Conservation (phyloP, 2,888 invertebrate genomes). For the Sylvicola cinctus region DNA sequence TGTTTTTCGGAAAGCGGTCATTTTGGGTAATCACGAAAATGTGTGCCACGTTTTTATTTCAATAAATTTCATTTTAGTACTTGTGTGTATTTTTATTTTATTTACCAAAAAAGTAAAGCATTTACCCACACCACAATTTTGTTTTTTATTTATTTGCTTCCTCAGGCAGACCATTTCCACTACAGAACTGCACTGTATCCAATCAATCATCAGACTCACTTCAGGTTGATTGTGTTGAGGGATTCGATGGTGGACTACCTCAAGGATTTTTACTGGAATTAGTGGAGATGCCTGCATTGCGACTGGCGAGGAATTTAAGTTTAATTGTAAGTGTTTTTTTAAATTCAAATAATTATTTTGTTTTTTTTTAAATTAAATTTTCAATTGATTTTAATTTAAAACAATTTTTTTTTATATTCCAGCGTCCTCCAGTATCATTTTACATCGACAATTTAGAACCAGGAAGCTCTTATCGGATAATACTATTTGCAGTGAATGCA, state of each 20-base stretch:
- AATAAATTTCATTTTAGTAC: too few species aligned
- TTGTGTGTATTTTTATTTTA: too few species aligned
- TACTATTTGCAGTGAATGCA: conserved; percentile 68
- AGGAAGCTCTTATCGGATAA: conserved; percentile 57
- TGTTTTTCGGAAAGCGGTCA: too few species aligned
- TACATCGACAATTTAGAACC: conserved; percentile 36
- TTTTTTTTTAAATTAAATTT: background rate
- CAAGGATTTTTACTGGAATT: conserved; percentile 71
- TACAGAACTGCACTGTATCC: conserved; percentile 72
- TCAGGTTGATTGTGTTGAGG: conserved; percentile 69
- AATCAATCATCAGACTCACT: conserved; percentile 72
- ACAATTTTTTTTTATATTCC: too few species aligned
- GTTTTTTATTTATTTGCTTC: conserved; percentile 5
- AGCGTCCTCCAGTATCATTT: conserved; percentile 23
- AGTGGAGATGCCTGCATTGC: conserved; percentile 45
- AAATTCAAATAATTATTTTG: background rate
- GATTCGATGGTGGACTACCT: conserved; percentile 72
- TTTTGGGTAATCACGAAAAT: too few species aligned
- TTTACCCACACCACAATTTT: background rate
- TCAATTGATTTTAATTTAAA: too few species aligned
- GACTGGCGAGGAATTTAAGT: conserved; percentile 24
- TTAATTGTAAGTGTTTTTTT: conserved; percentile 17
- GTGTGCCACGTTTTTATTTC: too few species aligned
- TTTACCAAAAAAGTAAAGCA: too few species aligned
- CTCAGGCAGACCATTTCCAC: conserved; percentile 68